These are phyloP conservation scores for Heliocidaris tuberculata DNA, from an alignment of 35 echinoderm and acorn worm genomes.

Conservation along the genomic window DNA sequence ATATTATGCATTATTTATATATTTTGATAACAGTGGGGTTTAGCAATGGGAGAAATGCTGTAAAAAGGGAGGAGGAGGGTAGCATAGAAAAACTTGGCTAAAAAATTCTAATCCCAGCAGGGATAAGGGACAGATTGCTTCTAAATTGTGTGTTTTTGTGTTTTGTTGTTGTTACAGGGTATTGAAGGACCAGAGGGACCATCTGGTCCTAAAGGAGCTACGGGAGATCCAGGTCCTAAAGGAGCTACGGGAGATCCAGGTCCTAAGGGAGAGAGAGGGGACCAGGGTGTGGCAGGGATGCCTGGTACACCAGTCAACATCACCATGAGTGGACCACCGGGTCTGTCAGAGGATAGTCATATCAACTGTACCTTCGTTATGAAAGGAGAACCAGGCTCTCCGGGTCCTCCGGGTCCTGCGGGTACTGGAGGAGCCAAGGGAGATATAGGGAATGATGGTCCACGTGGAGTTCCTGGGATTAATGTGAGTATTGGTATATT, in stretches of 20 bases:
- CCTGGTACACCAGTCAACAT: neutral
- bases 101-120: too few relatives aligned
- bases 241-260: constrained; percentile 40
- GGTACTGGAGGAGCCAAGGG: neutral
- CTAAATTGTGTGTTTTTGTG: too few relatives aligned
- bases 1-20: too few relatives aligned
- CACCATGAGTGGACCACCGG: neutral
- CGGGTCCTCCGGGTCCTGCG: neutral
- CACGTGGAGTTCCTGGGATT: neutral
- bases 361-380: constrained; percentile 19
- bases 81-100: too few relatives aligned
- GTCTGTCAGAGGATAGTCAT: neutral
- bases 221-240: neutral
- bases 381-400: constrained; percentile 21
- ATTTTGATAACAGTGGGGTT: too few relatives aligned
- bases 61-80: too few relatives aligned
- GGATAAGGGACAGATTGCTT: too few relatives aligned
- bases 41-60: too few relatives aligned
- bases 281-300: neutral
- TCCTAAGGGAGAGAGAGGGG: constrained; percentile 29
- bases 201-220: neutral
- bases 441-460: neutral
- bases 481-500: neutral
- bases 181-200: neutral
- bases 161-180: neutral